These are phyloP conservation scores for Nyctereutes procyonoides DNA, from an alignment of 2,113 vertebrate species.

Conservation along the genomic window DNA sequence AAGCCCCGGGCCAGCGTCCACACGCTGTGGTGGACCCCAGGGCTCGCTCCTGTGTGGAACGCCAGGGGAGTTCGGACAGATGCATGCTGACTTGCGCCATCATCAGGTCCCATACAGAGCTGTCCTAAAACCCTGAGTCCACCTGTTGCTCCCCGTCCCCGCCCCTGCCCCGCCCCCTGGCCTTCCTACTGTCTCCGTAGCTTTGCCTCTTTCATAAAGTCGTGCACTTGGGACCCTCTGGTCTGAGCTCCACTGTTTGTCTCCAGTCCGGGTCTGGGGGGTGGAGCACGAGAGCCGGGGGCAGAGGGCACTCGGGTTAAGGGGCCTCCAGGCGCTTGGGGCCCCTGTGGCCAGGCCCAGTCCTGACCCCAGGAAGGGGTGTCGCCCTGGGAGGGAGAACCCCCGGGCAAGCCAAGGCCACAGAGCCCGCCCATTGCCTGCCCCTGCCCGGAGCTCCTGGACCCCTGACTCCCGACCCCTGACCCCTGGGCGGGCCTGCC, in stretches of 20 bases:
- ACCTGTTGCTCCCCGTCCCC: background rate
- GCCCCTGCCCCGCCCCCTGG: background rate
- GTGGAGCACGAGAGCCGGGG: background rate
- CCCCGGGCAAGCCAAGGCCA: background rate
- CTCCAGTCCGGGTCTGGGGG: too few species aligned
- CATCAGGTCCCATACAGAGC: rapidly evolving
- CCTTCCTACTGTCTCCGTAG: background rate
- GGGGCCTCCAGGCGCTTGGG: background rate
- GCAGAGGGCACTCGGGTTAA: background rate
- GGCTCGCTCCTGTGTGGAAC: background rate
- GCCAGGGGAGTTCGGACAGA: background rate
- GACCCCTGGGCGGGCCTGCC: background rate
- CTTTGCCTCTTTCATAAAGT: background rate
- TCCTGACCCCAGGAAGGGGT: background rate
- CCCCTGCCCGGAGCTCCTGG: background rate
- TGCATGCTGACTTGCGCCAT: background rate
- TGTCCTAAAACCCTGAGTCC: rapidly evolving
- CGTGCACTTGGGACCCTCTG: background rate
- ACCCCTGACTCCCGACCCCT: too few species aligned
- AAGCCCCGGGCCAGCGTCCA: too few species aligned
- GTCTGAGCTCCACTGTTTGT: background rate
- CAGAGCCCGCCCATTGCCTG: background rate
- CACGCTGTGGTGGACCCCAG: too few species aligned
- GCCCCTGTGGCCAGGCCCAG: background rate
- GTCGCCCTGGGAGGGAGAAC: background rate